phyloP scores from a whole-genome alignment of 2,888 invertebrate species.

The Caenorhabditis becei region DNA sequence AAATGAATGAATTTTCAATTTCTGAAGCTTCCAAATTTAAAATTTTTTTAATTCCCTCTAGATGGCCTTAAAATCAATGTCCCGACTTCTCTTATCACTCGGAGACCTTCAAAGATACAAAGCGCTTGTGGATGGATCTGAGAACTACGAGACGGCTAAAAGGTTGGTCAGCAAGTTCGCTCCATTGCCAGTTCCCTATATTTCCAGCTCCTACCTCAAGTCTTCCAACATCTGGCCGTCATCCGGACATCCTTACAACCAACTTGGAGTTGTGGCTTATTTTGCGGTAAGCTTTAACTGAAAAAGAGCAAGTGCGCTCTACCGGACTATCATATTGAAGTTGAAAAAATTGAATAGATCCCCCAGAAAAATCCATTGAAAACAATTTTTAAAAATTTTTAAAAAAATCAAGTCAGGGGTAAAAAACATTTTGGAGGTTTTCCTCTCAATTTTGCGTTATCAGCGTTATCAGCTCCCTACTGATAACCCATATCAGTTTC shows the following conservation, averaged over 20 bases:
- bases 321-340: neutral
- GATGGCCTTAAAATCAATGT: slow-evolving; percentile 85
- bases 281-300: slow-evolving; percentile 82
- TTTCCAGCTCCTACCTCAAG: slow-evolving; percentile 89
- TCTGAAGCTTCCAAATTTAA: neutral
- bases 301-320: no score
- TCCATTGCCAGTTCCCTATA: neutral
- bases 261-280: slow-evolving; percentile 91
- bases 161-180: no score
- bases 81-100: slow-evolving; percentile 91
- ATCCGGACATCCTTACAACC: slow-evolving; percentile 95
- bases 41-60: no score
- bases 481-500: no score
- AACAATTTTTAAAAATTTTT: neutral
- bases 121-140: slow-evolving; percentile 87
- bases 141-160: slow-evolving; percentile 85
- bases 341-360: neutral
- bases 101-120: slow-evolving; percentile 95
- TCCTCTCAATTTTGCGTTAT: no score
- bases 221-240: slow-evolving; percentile 95
- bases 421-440: no score
- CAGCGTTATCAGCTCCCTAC: no score
- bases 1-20: neutral
- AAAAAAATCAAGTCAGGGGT: slow-evolving; percentile 13
- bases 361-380: neutral